These are phyloP conservation scores for Drosophila chauvacae DNA, from an alignment of 1,140 invertebrate species.

Conservation along the genomic window DNA sequence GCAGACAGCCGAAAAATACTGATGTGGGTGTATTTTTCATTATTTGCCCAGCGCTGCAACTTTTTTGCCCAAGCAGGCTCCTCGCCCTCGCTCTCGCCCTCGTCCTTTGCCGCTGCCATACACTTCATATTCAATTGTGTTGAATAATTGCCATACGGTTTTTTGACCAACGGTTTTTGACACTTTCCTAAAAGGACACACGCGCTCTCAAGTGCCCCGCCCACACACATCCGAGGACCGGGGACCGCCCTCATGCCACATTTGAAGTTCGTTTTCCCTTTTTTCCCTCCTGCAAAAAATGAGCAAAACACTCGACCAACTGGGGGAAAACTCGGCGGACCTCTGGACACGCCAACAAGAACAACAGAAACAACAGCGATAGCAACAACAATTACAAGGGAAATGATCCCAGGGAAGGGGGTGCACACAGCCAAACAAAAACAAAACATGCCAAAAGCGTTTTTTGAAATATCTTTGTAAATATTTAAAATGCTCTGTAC, in stretches of 20 bases:
- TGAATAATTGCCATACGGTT: slow-evolving; percentile 85
- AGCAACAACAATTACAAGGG: slow-evolving; percentile 51
- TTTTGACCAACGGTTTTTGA: slow-evolving; percentile 84
- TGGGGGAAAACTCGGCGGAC: slow-evolving; percentile 39
- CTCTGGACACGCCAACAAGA: slow-evolving; percentile 39
- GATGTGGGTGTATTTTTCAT: slow-evolving; percentile 83
- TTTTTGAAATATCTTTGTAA: slow-evolving; percentile 84
- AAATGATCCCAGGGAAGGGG: not conserved
- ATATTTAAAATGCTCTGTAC: slow-evolving; percentile 81
- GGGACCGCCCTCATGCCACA: slow-evolving; percentile 61
- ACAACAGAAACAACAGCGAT: slow-evolving; percentile 15
- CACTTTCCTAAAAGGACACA: slow-evolving; percentile 84
- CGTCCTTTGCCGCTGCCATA: slow-evolving; percentile 71
- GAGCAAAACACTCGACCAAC: slow-evolving; percentile 70
- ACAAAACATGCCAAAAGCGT: slow-evolving; percentile 79
- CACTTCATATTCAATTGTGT: slow-evolving; percentile 85
- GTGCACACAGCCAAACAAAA: slow-evolving; percentile 21
- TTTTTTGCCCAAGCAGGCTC: slow-evolving; percentile 49
- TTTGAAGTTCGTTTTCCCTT: slow-evolving; percentile 74
- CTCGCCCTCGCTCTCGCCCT: not conserved
- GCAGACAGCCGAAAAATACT: slow-evolving; percentile 81
- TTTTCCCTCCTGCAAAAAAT: slow-evolving; percentile 58
- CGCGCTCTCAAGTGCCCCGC: slow-evolving; percentile 66
- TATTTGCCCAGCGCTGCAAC: slow-evolving; percentile 79
- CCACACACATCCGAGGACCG: slow-evolving; percentile 1